phyloP scores from a whole-genome alignment of 2,888 invertebrate genomes.

The Helicoverpa assulta region DNA sequence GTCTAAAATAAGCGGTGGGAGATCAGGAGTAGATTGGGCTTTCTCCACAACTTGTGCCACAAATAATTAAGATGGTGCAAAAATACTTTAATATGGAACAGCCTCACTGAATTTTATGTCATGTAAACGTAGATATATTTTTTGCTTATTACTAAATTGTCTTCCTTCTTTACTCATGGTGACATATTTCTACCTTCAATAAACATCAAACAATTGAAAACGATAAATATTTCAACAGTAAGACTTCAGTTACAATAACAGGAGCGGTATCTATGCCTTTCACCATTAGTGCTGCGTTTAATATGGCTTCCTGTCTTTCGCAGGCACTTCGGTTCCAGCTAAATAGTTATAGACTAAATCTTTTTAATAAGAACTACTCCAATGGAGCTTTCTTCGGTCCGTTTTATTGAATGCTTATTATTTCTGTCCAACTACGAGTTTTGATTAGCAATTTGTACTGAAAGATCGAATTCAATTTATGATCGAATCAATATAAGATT shows the following conservation, averaged over 20 bases:
- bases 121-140: too few species aligned
- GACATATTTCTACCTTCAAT: too few species aligned
- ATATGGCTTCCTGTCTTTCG: slow-evolving; percentile 63
- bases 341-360: slow-evolving; percentile 73
- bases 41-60: too few species aligned
- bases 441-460: slow-evolving; percentile 34
- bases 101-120: too few species aligned
- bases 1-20: not conserved
- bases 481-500: not conserved
- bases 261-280: slow-evolving; percentile 32
- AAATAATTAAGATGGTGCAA: too few species aligned
- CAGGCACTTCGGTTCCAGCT: slow-evolving; percentile 69
- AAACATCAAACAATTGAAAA: slow-evolving; percentile 5
- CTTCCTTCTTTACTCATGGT: too few species aligned
- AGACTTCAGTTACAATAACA: slow-evolving; percentile 40
- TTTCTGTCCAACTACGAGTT: slow-evolving; percentile 51
- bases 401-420: slow-evolving; percentile 69
- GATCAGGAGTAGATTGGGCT: not conserved
- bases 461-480: slow-evolving; percentile 40
- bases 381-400: slow-evolving; percentile 51
- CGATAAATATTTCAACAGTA: slow-evolving; percentile 21
- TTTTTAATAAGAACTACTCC: slow-evolving; percentile 67
- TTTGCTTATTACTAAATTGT: too few species aligned
- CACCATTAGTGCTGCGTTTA: slow-evolving; percentile 31
- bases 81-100: too few species aligned